Base-by-base conservation (phyloP, 2,797 vertebrate genomes). In the Myiotriccus ornatus region DNA sequence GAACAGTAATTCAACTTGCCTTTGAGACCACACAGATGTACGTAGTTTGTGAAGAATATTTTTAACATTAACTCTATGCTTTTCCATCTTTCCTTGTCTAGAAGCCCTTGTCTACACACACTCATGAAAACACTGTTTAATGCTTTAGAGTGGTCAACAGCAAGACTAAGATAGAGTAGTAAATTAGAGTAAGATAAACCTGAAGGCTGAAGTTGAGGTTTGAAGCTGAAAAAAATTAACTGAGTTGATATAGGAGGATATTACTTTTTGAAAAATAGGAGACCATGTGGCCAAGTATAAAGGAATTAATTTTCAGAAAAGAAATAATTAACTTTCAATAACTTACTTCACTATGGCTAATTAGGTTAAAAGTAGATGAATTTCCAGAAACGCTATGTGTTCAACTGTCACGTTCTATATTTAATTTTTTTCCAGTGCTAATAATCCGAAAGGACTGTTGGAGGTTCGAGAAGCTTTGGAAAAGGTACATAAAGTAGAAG, bases 391-490 rank as follows among this genome's bases (percentile, higher is more conserved):
- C 83, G 35, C 39, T 77, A 9, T 27, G 6, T 64, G 21, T 78
- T 91, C 69, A 68, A 41, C 24, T 5, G 6, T 21, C 69, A 8
- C 1, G 65, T 77, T 87, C 28, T 9, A 2, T 88, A n/a, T 82
- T 69, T 78, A 25, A 23, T 39, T 89, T 77, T 94, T 82, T 90
- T 76, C 63, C 95, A 99, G 99, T 85, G 98, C 99, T 60, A 99
- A 99, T 97, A 99, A 99, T 93, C 99, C 99, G 21, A 98, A 98
- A 97, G 99, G 99, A 30, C 96, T 99, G 28, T 87, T 98, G 90
- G 99, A 99, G 75, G 99, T 99, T 57, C 98, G 98, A 55, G 99
- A 99, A 96, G 99, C 99, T 79, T 98, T 99, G 83, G 99, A 99
- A 96, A 99, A 98, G 80, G 99, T 99, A 12, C 98, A 98, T 96